These are phyloP conservation scores for Steinernema feltiae DNA, from an alignment of 1,140 invertebrate genomes.

Conservation along the genomic window DNA sequence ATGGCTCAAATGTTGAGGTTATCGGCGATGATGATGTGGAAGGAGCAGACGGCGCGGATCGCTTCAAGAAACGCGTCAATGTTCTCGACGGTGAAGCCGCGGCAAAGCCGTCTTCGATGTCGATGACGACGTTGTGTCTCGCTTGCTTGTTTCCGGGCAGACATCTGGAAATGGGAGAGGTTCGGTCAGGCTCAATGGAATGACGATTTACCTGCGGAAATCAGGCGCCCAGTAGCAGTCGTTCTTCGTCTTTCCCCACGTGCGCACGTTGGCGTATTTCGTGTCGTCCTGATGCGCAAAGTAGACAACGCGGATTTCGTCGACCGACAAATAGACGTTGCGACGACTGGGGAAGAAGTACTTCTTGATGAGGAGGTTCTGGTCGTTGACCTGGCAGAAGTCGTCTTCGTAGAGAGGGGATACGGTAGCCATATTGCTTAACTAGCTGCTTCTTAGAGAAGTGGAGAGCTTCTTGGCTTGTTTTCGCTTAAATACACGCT, in stretches of 20 bases:
- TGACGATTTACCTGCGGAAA: not conserved
- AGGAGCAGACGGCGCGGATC: not conserved
- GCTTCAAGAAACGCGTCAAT: not conserved
- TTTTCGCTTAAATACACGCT: too few species aligned
- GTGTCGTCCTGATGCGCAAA: not conserved
- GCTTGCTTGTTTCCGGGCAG: not conserved
- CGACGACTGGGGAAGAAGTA: not conserved
- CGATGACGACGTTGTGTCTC: not conserved
- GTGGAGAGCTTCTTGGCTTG: too few species aligned
- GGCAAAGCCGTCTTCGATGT: not conserved
- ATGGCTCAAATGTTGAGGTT: not conserved
- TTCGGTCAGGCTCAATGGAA: not conserved
- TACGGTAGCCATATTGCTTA: not conserved
- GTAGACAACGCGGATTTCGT: not conserved
- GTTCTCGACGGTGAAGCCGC: conserved; percentile 2
- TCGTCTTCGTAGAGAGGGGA: not conserved
- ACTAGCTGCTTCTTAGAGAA: too few species aligned
- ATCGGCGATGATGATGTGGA: conserved; percentile 9
- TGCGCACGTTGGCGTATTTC: not conserved
- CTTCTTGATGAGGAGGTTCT: not conserved
- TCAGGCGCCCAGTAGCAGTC: conserved; percentile 10
- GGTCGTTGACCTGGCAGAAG: not conserved
- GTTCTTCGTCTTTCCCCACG: conserved; percentile 2
- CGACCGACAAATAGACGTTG: not conserved
- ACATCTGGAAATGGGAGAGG: not conserved